Evolutionary conservation across 1,140 invertebrate species (phyloP), one percentile per base, ranked within the genome.

Genomic region (Phymastichus coffea): DNA sequence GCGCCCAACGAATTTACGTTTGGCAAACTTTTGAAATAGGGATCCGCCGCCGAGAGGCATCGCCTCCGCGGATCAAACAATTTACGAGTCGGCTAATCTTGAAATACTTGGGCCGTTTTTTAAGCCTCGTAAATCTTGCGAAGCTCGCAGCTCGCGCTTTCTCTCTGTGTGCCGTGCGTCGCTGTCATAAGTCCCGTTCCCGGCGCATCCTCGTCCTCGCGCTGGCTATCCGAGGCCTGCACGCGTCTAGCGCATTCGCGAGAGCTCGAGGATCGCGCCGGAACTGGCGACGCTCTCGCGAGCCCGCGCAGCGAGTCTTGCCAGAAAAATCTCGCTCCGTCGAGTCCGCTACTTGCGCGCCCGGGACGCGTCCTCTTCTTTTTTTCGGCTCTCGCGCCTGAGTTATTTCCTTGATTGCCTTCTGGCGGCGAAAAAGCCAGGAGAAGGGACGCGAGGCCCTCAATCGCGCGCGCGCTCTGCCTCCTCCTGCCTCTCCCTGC

Each of bases 391-490:
- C 15, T 9, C 30, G 41, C 46, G 46, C 56, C 49, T 43, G 46
- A 57, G 37, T 49, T 57, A 53, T 59, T 51, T 59, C 26, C 49
- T 52, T 59, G 40, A 59, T 59, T 59, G 30, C 28, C 41, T 59
- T 53, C 30, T 53, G 40, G 48, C 49, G 6, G 28, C 28, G n/a
- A n/a, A n/a, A n/a, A n/a, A n/a, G n/a, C n/a, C n/a, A n/a, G n/a
- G n/a, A n/a, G n/a, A n/a, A n/a, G n/a, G n/a, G n/a, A n/a, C n/a
- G n/a, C n/a, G n/a, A n/a, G n/a, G n/a, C n/a, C n/a, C n/a, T n/a
- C n/a, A n/a, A n/a, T n/a, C n/a, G n/a, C n/a, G n/a, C n/a, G 20
- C 48, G 35, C 46, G 47, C 38, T 19, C 15, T 61, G 28, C n/a
- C 38, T 41, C 38, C 15, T n/a, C 15, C 38, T 20, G 4, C 28